Evolutionary conservation across 2,888 invertebrate genomes (phyloP).

Genomic region (Eupithecia inturbata): DNA sequence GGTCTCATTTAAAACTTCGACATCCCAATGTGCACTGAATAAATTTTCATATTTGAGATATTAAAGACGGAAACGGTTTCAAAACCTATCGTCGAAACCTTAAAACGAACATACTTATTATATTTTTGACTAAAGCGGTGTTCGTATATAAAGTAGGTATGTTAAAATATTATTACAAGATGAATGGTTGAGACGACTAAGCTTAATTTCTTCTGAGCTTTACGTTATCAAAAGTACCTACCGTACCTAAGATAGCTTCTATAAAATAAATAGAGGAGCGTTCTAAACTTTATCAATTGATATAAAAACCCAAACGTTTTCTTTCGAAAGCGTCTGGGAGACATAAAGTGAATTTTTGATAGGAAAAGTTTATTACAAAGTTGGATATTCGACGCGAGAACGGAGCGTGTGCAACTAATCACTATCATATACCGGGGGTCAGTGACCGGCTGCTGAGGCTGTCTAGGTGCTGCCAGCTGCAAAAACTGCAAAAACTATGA

Average conservation of each 20-base stretch:
- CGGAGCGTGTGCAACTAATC: slow-evolving; percentile 43
- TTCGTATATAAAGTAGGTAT: neutral
- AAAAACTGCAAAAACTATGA: slow-evolving; percentile 2
- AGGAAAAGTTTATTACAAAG: slow-evolving; percentile 38
- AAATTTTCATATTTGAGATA: too few species aligned
- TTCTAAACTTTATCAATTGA: slow-evolving; percentile 12
- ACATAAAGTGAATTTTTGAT: slow-evolving; percentile 33
- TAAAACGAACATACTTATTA: neutral
- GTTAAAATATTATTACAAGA: neutral
- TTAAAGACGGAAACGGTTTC: too few species aligned
- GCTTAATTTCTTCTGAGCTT: neutral
- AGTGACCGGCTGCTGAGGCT: slow-evolving; percentile 40
- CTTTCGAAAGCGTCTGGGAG: slow-evolving; percentile 20
- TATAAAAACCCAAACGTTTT: slow-evolving; percentile 28
- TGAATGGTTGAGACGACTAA: neutral
- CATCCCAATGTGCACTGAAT: too few species aligned
- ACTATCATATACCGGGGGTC: slow-evolving; percentile 36
- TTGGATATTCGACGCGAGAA: slow-evolving; percentile 36
- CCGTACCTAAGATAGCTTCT: neutral
- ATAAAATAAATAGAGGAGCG: slow-evolving; percentile 4
- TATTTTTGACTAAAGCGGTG: neutral
- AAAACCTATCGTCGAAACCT: too few species aligned
- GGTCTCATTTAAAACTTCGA: too few species aligned
- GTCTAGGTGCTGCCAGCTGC: slow-evolving; percentile 40
- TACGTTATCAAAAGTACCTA: neutral